Base-by-base conservation (phyloP, 2,113 vertebrate species). In the Mugil cephalus region DNA sequence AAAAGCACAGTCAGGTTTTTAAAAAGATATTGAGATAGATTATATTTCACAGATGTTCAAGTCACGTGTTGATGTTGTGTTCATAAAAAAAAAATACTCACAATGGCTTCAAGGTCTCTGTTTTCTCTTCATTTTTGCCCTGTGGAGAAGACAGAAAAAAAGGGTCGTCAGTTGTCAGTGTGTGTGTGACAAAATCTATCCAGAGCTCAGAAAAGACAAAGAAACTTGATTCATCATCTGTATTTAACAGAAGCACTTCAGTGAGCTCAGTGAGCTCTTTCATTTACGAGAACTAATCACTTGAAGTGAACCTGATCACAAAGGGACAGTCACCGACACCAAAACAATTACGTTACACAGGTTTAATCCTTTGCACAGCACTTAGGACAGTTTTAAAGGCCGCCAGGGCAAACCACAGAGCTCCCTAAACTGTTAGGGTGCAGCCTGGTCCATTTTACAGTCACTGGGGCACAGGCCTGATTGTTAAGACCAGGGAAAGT, bases 401-500 rank as follows among this genome's bases (percentile, higher is more conserved):
- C 89, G 85, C 84, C 35, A 18, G 86, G 88, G 88, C 78, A 75
- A 82, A 84, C 40, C 62, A 76, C 17, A 52, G 58, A 62, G 79
- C 70, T 77, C 74, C 60, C 77, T 64, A 42, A 77, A 90, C 88
- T 79, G 61, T 85, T 66, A 79, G 78, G 70, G 72, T 80, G 69
- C 84, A 78, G 79, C 79, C 77, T 68, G 81, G 79, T 80, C 77
- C 79, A 71, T 89, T 91, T 91, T 90, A 85, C 82, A 81, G 87
- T 72, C 87, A 68, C 77, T 64, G 70, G 87, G 85, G 88, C 77
- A 66, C 88, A 67, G 66, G 67, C 82, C 83, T 77, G 87, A 86
- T 86, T 88, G 88, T 87, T 88, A 90, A 88, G 78, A 85, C 81
- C 79, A 78, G 74, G 77, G 76, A 88, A 91, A 92, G 89, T 88